A percentile compares a stretch with the other conserved stretches of the same genome.
Conservation (phyloP, 2,113 vertebrate species). For the Plecturocebus donacophilus region DNA sequence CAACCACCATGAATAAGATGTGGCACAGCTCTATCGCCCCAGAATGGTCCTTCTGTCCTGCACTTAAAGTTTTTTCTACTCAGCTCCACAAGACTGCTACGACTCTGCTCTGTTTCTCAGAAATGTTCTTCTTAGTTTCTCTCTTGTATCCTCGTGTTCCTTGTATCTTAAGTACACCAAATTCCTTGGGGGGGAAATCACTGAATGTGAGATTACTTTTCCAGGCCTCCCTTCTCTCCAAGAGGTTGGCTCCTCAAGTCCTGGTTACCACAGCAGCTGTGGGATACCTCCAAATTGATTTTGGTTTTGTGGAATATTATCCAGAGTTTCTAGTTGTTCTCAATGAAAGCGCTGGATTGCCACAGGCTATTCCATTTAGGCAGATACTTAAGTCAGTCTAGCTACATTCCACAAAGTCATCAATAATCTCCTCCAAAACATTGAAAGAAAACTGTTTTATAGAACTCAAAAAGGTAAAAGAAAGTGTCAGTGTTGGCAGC, state of each 20-base stretch:
- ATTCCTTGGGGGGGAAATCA: not conserved
- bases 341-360: not conserved
- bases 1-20: not conserved
- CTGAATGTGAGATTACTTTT: not conserved
- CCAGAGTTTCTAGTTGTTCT: not conserved
- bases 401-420: not conserved
- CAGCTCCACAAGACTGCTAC: not conserved
- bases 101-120: not conserved
- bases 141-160: not conserved
- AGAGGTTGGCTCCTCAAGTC: not conserved
- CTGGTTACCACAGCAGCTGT: not conserved
- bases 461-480: not conserved
- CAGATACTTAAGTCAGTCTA: not conserved
- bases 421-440: not conserved
- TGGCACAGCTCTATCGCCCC: not conserved
- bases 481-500: not conserved
- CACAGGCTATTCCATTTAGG: not conserved
- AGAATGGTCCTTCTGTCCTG: not conserved
- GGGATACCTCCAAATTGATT: not conserved
- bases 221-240: not conserved
- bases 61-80: not conserved
- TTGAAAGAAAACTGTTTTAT: not conserved
- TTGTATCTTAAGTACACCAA: not conserved
- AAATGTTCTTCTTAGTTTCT: not conserved
- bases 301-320: not conserved